A percentile compares a stretch with the other conserved stretches of the same genome.
Evolutionary conservation across 2,113 vertebrate species (phyloP).

Genomic region (Dicerorhinus sumatrensis): DNA sequence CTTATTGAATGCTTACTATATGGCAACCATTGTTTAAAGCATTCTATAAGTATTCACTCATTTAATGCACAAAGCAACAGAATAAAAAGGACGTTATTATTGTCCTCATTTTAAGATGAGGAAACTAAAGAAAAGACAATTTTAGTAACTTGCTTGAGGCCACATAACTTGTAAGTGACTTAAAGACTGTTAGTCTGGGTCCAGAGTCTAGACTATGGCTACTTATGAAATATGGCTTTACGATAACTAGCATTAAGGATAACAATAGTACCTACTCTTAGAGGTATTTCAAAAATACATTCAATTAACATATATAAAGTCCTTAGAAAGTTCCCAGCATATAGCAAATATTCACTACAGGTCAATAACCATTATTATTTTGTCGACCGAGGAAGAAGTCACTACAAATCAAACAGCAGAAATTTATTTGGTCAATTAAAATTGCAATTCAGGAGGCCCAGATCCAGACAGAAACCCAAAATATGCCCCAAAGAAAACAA

Average conservation of each 20-base stretch:
- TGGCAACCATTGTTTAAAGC: neutral
- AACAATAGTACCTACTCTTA: neutral
- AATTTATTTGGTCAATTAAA: too few species aligned
- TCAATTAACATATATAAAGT: neutral
- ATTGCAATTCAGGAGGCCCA: too few species aligned
- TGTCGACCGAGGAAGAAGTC: too few species aligned
- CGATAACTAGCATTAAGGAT: neutral
- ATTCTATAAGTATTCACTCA: neutral
- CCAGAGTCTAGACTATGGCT: neutral
- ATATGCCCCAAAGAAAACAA: too few species aligned
- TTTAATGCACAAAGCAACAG: neutral
- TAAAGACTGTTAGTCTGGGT: neutral
- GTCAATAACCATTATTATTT: neutral
- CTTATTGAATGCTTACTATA: neutral
- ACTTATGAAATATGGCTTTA: neutral
- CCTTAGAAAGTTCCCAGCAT: neutral
- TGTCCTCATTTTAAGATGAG: neutral
- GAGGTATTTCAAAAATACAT: neutral
- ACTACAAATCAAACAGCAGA: too few species aligned
- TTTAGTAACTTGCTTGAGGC: neutral
- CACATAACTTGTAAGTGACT: neutral
- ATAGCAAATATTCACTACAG: neutral
- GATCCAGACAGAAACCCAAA: too few species aligned
- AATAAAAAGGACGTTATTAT: neutral
- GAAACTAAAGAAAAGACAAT: neutral